Evolutionary conservation across 2,113 vertebrate species (phyloP).

Genomic region (Upupa epops): DNA sequence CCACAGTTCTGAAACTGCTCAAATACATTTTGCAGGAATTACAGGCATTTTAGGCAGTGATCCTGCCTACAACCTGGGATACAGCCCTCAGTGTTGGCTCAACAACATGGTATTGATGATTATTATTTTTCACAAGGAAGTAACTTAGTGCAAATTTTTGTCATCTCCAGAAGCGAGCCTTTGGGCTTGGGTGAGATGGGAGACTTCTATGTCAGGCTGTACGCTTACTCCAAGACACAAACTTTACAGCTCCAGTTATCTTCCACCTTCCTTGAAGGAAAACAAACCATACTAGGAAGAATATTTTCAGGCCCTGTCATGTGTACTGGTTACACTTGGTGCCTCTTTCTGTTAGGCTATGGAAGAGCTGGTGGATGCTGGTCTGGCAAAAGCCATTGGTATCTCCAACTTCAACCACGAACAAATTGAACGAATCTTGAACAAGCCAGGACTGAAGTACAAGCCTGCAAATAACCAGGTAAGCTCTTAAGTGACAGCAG

Average conservation of each 20-base stretch:
- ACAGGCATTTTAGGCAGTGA: not conserved
- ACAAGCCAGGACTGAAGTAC: conserved; percentile 89
- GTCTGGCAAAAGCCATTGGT: conserved; percentile 89
- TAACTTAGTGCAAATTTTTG: too few relatives aligned
- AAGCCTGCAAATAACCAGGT: conserved; percentile 92
- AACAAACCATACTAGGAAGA: not conserved
- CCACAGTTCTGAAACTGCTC: not conserved
- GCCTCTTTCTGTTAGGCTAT: conserved; percentile 78
- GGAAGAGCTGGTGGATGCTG: conserved; percentile 89
- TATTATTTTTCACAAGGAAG: not conserved
- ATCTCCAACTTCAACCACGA: conserved; percentile 92
- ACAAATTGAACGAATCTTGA: conserved; percentile 86
- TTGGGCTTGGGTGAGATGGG: not conserved
- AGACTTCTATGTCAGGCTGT: not conserved
- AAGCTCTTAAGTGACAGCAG: not conserved
- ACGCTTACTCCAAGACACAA: not conserved
- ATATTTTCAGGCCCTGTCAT: not conserved
- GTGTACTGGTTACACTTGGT: not conserved
- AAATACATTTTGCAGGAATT: not conserved
- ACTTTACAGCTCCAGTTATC: not conserved
- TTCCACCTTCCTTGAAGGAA: not conserved
- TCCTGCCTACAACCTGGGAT: not conserved
- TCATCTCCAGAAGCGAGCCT: too few relatives aligned
- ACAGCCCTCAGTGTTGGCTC: not conserved
- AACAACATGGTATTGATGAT: not conserved